phyloP scores from a whole-genome alignment of 2,113 vertebrate species.

The Petroica traversi region DNA sequence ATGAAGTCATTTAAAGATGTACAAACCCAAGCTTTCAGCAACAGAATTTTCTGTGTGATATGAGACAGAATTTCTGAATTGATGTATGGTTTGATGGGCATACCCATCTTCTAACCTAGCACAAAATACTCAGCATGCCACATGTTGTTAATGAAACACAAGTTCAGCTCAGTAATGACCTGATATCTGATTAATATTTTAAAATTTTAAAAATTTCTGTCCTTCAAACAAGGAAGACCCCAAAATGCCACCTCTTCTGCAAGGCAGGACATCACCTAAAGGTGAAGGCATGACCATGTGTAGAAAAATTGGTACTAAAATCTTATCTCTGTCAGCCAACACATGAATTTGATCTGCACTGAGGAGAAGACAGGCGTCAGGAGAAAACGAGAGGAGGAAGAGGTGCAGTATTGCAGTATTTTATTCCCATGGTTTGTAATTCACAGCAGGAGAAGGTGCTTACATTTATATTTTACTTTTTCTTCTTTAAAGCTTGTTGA shows the following conservation, averaged over 20 bases:
- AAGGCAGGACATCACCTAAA: neutral
- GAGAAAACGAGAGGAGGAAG: neutral
- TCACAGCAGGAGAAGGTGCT: neutral
- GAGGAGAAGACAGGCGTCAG: neutral
- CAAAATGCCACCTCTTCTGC: slow-evolving; percentile 24
- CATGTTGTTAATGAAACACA: neutral
- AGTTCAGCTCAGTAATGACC: neutral
- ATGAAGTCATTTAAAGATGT: neutral
- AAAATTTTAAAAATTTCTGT: neutral
- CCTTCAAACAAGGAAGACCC: neutral
- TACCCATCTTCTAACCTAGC: neutral
- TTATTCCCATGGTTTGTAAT: neutral
- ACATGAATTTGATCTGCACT: neutral
- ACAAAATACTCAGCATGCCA: neutral
- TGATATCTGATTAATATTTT: neutral
- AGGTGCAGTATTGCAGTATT: neutral
- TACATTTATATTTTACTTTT: neutral
- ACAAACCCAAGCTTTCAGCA: neutral
- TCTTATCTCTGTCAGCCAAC: neutral
- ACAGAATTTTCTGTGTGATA: neutral
- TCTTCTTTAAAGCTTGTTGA: neutral
- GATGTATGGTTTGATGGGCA: neutral
- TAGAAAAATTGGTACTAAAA: neutral
- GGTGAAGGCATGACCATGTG: neutral
- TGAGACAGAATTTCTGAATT: neutral